phyloP scores from a whole-genome alignment of 2,888 invertebrate species.

The Aspidiotus rigidus region DNA sequence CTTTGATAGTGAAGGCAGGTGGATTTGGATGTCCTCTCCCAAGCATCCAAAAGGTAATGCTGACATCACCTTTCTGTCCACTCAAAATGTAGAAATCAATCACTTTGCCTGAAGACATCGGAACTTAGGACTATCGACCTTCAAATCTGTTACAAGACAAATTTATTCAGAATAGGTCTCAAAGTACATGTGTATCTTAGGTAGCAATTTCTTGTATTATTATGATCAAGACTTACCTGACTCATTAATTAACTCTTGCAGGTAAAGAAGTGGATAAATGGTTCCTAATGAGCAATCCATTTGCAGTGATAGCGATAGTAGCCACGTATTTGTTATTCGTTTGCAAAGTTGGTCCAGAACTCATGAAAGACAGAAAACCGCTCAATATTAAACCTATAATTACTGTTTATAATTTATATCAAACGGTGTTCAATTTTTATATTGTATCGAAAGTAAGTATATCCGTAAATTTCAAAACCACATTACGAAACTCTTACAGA shows the following conservation, averaged over 20 bases:
- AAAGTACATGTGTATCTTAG: no score
- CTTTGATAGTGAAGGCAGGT: no score
- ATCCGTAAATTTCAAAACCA: neutral
- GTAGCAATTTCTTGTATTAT: no score
- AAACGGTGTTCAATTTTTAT: slow-evolving; percentile 75
- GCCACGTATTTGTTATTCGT: slow-evolving; percentile 60
- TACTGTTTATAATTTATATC: slow-evolving; percentile 66
- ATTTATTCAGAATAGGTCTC: no score
- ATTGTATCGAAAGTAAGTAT: slow-evolving; percentile 45
- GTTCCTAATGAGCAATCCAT: slow-evolving; percentile 58
- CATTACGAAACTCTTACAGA: neutral
- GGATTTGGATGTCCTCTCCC: no score
- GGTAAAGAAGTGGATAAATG: slow-evolving; percentile 57
- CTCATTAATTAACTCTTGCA: slow-evolving; percentile 42
- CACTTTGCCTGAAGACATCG: no score
- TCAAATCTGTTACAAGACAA: no score
- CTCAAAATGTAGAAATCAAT: no score
- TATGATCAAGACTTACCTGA: neutral
- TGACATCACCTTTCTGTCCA: no score
- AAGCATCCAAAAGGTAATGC: no score
- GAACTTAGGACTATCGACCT: no score
- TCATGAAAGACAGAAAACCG: slow-evolving; percentile 50
- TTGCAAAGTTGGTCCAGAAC: slow-evolving; percentile 58
- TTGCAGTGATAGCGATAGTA: slow-evolving; percentile 51
- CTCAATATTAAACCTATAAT: slow-evolving; percentile 45